Evolutionary conservation across 2,797 vertebrate genomes (phyloP), one percentile per base, ranked within the genome.

Genomic region (Spea hammondii): DNA sequence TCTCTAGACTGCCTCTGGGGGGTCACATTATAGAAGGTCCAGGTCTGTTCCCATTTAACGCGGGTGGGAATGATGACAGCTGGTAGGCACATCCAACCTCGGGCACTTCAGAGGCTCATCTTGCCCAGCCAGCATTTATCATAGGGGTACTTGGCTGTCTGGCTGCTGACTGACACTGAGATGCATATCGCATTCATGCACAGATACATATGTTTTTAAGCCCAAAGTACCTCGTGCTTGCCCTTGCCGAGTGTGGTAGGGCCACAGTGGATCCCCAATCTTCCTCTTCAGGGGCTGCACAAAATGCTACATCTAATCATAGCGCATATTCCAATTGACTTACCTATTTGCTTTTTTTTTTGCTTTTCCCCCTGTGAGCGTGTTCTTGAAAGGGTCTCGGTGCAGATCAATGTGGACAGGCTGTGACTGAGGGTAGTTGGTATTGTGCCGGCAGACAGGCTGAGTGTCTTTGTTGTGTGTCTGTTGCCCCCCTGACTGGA

Each of bases 401-500:
- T 44, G 79, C 64, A 47, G 51, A 53, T 53, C n/a, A 8, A 65
- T 12, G 65, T 70, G 71, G 54, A 11, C 78, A 12, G 76, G 78
- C 78, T 48, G 11, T 53, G 71, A 45, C 14, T 65, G 65, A 7
- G 11, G 47, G 77, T 49, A 48, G 32, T 51, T 62, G 47, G 62
- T 74, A 85, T 72, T 80, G 78, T 0, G 84, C 86, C 83, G 77
- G 86, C 83, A 84, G 78, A 86, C 86, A 85, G 80, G 84, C 87
- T 87, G 85, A 83, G 79, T 86, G 90, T 86, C 89, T 89, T 86
- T 89, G 90, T 91, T 88, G 84, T 90, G 83, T 88, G 85, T 86
- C 86, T 83, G 83, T 88, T 78, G 86, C 75, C 80, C 84, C 89
- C 88, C 88, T 76, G 77, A 72, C 62, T 79, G 73, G 77, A 79